Percentiles rank a stretch among this genome's conserved stretches.
Conservation (phyloP, 2,888 invertebrate species). For the Drosophila peninsularis region DNA sequence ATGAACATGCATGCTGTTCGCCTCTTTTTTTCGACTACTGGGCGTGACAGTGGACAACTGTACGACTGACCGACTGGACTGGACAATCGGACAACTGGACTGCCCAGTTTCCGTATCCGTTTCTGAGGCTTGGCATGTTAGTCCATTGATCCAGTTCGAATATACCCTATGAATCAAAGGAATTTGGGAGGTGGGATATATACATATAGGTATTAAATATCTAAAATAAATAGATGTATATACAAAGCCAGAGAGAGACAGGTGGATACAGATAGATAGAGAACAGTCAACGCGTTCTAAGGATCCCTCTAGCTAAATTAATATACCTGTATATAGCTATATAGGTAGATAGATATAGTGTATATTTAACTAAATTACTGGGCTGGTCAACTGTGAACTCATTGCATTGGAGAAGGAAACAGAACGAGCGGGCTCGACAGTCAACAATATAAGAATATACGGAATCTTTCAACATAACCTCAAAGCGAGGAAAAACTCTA, state of each 20-base stretch:
- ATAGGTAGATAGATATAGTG: no score
- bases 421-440: no score
- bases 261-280: not conserved
- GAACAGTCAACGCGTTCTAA: no score
- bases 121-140: conserved; percentile 29
- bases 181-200: not conserved
- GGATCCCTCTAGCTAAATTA: no score
- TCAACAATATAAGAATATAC: no score
- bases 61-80: conserved; percentile 10
- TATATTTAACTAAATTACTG: no score
- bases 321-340: no score
- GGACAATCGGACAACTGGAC: conserved; percentile 15
- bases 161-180: conserved; percentile 13
- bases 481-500: no score
- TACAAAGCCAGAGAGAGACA: not conserved
- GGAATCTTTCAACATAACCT: no score
- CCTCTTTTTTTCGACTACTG: conserved; percentile 2
- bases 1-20: conserved; percentile 56
- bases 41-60: conserved; percentile 27
- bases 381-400: no score
- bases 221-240: not conserved
- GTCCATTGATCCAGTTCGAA: not conserved
- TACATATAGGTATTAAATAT: not conserved
- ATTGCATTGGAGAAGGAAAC: no score
- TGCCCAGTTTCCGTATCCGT: conserved; percentile 68